Conservation (phyloP, 2,797 vertebrate genomes). For the Acrocephalus scirpaceus region DNA sequence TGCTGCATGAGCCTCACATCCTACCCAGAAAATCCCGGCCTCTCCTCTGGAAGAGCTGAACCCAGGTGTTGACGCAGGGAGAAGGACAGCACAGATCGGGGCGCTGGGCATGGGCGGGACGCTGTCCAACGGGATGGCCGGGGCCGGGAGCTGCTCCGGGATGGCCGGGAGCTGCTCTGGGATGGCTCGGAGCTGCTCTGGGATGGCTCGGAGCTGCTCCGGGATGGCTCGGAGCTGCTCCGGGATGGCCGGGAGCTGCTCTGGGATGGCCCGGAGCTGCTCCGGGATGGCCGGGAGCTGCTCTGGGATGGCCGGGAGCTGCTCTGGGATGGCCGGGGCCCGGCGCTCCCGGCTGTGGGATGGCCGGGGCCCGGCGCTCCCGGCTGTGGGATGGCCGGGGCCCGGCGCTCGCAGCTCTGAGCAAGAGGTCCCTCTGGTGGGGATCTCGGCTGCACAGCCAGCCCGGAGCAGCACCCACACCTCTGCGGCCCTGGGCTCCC, state of each 20-base stretch:
- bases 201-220: too few relatives aligned
- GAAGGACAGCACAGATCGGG: too few relatives aligned
- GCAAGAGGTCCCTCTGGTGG: constrained; percentile 69
- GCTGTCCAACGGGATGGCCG: neutral
- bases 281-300: too few relatives aligned
- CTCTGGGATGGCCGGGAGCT: too few relatives aligned
- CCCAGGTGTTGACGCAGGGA: neutral
- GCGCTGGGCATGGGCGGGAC: neutral
- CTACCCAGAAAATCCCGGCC: neutral
- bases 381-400: too few relatives aligned
- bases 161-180: too few relatives aligned
- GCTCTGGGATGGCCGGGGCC: neutral
- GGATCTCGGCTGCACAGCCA: neutral
- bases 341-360: neutral
- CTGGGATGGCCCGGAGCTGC: too few relatives aligned
- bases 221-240: too few relatives aligned
- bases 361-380: neutral
- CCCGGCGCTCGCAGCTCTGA: neutral
- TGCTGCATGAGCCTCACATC: neutral
- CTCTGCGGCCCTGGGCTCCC: neutral
- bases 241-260: neutral
- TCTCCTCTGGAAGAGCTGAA: neutral
- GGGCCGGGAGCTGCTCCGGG: too few relatives aligned
- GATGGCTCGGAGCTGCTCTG: too few relatives aligned
- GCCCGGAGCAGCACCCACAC: neutral